These are phyloP conservation scores for Cynocephalus volans DNA, from an alignment of 2,113 vertebrate genomes.

Conservation along the genomic window DNA sequence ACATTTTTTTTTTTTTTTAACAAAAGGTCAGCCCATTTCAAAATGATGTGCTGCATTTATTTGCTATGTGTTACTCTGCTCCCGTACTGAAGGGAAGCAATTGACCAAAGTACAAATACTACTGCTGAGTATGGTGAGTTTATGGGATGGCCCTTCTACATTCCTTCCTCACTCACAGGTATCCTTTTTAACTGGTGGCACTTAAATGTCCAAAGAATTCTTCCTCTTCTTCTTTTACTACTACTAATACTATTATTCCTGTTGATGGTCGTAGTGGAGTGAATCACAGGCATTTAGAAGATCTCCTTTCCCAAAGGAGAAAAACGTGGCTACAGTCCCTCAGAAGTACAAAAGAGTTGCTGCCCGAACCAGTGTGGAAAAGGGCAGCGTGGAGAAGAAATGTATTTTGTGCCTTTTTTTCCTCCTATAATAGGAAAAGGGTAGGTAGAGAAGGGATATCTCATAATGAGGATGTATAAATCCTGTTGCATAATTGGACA, in stretches of 20 bases:
- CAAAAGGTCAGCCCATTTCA: neutral
- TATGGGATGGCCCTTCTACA: rapidly evolving
- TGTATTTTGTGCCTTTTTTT: neutral
- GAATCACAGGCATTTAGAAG: neutral
- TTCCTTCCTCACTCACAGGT: neutral
- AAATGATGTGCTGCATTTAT: rapidly evolving
- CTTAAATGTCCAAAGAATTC: neutral
- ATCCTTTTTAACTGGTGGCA: neutral
- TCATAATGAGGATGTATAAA: neutral
- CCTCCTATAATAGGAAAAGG: neutral
- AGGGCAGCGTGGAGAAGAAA: rapidly evolving
- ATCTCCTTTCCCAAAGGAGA: neutral
- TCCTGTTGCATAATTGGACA: neutral
- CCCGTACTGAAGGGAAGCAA: neutral
- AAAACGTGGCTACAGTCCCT: rapidly evolving
- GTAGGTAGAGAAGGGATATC: neutral
- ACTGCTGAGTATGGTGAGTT: rapidly evolving
- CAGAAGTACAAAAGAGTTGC: neutral
- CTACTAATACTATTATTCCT: no score
- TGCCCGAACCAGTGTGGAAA: rapidly evolving
- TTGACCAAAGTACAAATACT: neutral
- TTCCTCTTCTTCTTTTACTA: no score
- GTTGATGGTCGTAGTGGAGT: neutral
- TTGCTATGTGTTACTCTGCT: rapidly evolving
- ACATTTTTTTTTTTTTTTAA: neutral